Base-by-base conservation (phyloP, 2,797 vertebrate genomes). In the Sebastes glaucus region DNA sequence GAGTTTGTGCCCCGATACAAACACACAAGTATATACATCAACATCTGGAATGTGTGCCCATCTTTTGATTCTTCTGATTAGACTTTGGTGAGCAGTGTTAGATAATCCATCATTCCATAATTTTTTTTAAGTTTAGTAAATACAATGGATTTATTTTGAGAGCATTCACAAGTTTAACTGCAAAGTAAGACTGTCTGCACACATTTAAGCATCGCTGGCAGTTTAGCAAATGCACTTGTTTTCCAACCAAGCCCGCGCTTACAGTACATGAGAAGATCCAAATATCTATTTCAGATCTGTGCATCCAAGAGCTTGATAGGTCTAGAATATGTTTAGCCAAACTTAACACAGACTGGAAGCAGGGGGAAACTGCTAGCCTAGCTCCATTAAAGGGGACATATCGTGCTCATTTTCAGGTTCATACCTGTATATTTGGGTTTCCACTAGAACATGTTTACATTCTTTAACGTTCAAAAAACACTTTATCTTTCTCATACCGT, bases 31-130 rank as follows among this genome's bases (percentile, higher is more conserved):
- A 94, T 94, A 91, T 93, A 95, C 94, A 96, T 77, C 89, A 83
- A 78, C 72, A 74, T 92, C 78, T 92, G 94, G 95, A 96, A 96
- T 96, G 94, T 91, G 91, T 64, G 92, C 74, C 92, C 89, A 92
- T 91, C 83, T 79, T 82, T 77, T 84, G 90, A 94, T 73, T 81
- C 83, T 85, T 92, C 86, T 18, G 71, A 86, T 89, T 91, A 94
- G 46, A 76, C 61, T 73, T 75, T 30, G 67, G 63, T 20, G 67
- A 71, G 25, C 27, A 38, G 7, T 55, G 69, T 91, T 90, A 27
- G 25, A 63, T 30, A 55, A 72, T 49, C 32, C 22, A 56, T 66
- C 20, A 16, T 32, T n/a, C 10, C 28, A 5, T 25, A 1, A 49
- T 42, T 42, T 42, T 49, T 32, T 20, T 61, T 22, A 59, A 33